These are phyloP conservation scores for Eristalinus sepulchralis DNA, from an alignment of 2,888 invertebrate genomes.

Conservation along the genomic window DNA sequence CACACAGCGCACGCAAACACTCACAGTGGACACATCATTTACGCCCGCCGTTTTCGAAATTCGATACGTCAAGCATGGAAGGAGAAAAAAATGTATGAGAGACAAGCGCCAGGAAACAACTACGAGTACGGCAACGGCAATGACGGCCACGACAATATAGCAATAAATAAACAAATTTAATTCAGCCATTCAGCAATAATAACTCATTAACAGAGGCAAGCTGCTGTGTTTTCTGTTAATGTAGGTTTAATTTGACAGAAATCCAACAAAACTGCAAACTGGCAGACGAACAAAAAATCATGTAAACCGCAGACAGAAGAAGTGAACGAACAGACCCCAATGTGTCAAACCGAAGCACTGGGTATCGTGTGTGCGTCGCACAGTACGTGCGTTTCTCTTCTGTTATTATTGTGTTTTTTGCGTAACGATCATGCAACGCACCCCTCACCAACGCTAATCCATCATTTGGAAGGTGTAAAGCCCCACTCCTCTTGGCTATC, in stretches of 20 bases:
- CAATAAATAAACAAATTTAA: constrained; percentile 4
- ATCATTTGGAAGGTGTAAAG: neutral
- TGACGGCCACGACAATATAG: neutral
- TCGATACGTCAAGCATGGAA: constrained; percentile 20
- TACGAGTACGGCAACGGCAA: neutral
- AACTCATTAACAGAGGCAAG: neutral
- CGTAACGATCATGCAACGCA: neutral
- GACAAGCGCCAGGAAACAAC: constrained; percentile 17
- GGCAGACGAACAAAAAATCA: neutral
- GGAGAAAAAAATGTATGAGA: neutral
- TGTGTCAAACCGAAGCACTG: neutral
- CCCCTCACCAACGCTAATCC: neutral
- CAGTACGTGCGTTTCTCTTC: neutral
- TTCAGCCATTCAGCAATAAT: constrained; percentile 16
- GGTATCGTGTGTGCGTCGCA: neutral
- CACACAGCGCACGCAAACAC: constrained; percentile 31
- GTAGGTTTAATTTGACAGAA: constrained; percentile 2
- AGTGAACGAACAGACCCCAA: neutral
- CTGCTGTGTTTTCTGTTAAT: neutral
- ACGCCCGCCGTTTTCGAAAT: constrained; percentile 31
- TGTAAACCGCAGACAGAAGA: neutral
- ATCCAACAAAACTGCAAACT: neutral
- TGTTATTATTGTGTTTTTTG: neutral
- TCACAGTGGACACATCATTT: constrained; percentile 25
- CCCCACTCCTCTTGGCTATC: neutral